Conservation (phyloP, 2,113 vertebrate genomes). For the Paedocypris sp. region DNA sequence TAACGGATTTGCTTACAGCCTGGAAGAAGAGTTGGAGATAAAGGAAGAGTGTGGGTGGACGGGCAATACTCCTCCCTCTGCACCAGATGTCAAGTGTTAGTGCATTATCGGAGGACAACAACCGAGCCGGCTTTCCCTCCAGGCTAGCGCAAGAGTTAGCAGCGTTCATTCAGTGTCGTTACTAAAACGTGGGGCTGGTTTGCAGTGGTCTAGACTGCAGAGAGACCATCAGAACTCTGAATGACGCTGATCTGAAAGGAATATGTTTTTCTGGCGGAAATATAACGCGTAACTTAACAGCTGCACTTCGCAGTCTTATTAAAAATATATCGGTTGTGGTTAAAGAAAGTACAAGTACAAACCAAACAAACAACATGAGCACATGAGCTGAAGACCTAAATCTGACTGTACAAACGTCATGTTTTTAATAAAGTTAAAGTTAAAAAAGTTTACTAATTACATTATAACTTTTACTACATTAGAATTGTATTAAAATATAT, state of each 20-base stretch:
- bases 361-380: no score
- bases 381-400: no score
- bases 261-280: neutral
- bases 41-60: slow-evolving; percentile 50
- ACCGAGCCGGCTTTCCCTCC: slow-evolving; percentile 20
- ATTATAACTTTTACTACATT: no score
- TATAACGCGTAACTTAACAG: neutral
- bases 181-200: neutral
- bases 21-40: slow-evolving; percentile 53
- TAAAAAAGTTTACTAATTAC: no score
- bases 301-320: neutral
- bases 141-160: slow-evolving; percentile 20
- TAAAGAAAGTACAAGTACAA: neutral
- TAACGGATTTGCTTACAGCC: slow-evolving; percentile 52
- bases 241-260: neutral
- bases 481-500: no score
- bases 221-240: neutral
- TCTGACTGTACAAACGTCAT: no score
- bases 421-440: no score
- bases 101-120: slow-evolving; percentile 42
- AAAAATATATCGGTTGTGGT: neutral
- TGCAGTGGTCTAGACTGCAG: neutral
- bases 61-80: slow-evolving; percentile 43
- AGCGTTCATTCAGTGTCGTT: slow-evolving; percentile 15
- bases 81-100: slow-evolving; percentile 49